Evolutionary conservation across 2,113 vertebrate genomes (phyloP), one percentile per base, ranked within the genome.

Genomic region (Hippocampus mohnikei): DNA sequence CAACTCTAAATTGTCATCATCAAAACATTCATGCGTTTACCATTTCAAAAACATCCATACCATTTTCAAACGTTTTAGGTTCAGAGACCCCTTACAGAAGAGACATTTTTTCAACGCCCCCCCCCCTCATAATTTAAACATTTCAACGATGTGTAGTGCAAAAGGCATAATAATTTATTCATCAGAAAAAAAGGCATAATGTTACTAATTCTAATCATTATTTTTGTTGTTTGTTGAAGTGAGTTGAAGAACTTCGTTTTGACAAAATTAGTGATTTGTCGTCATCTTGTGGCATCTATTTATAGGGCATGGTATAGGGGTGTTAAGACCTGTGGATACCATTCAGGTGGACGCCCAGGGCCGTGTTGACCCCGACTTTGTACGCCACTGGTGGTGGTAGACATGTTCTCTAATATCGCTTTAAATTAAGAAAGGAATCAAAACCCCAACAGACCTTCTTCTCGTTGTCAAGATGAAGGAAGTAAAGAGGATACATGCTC

Each of bases 401-500:
- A 52, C 20, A 21, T 52, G 46, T 52, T 21, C 6, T 8, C 50
- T n/a, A n/a, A 52, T 52, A n/a, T 52, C 3, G 46, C 5, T n/a
- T 27, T 16, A n/a, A n/a, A n/a, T n/a, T n/a, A 15, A 59, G 27
- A 25, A 48, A 21, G 25, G 25, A 25, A 41, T 42, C 0, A 25
- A 25, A 27, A 64, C 20, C 42, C 20, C 8, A 8, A 8, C 73
- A 42, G 3, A 96, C 97, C 93, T 98, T 99, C 74, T 94, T 95
- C 23, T 95, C 95, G 0, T 95, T 92, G 88, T 99, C 97, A 68
- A 99, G 71, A 75, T 99, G 96, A n/a, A 98, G 90, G 85, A 95
- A 98, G n/a, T 98, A 99, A 20, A 95, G 94, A 16, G 97, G 97
- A 42, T 98, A 98, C 18, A 97, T 91, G 58, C 96, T 96, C 5